phyloP scores from a whole-genome alignment of 2,888 invertebrate genomes.

The Selenia dentaria region DNA sequence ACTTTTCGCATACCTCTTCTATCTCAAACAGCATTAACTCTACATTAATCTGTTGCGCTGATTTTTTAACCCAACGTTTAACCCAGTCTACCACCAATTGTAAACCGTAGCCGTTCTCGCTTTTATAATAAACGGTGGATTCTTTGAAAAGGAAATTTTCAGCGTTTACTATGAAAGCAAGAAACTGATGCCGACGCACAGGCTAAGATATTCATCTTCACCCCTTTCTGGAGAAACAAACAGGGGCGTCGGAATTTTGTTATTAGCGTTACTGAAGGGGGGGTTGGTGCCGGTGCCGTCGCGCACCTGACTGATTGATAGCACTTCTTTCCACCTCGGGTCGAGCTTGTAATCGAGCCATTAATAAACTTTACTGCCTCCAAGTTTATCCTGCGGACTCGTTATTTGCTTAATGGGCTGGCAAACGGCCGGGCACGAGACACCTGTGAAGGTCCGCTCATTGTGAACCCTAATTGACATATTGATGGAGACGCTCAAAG shows the following conservation, averaged over 20 bases:
- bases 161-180: slow-evolving; percentile 49
- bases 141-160: slow-evolving; percentile 30
- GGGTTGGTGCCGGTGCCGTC: slow-evolving; percentile 70
- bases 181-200: slow-evolving; percentile 56
- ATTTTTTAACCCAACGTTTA: slow-evolving; percentile 21
- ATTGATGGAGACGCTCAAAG: slow-evolving; percentile 60
- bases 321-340: slow-evolving; percentile 84
- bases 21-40: slow-evolving; percentile 43
- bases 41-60: slow-evolving; percentile 30
- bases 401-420: slow-evolving; percentile 82
- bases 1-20: slow-evolving; percentile 36
- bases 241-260: slow-evolving; percentile 82
- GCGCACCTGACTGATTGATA: slow-evolving; percentile 84
- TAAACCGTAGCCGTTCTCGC: slow-evolving; percentile 19
- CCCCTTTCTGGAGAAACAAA: slow-evolving; percentile 79
- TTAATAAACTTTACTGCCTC: slow-evolving; percentile 84
- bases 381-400: slow-evolving; percentile 81
- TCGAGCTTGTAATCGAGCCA: slow-evolving; percentile 85
- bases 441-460: slow-evolving; percentile 67
- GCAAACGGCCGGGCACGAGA: slow-evolving; percentile 70
- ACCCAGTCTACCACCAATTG: slow-evolving; percentile 9
- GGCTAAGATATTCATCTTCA: slow-evolving; percentile 76
- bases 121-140: slow-evolving; percentile 28
- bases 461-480: slow-evolving; percentile 68
- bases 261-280: slow-evolving; percentile 81